Percentiles rank a stretch among this genome's conserved stretches.
phyloP scores from a whole-genome alignment of 2,888 invertebrate species.

The Quadriops clusia region DNA sequence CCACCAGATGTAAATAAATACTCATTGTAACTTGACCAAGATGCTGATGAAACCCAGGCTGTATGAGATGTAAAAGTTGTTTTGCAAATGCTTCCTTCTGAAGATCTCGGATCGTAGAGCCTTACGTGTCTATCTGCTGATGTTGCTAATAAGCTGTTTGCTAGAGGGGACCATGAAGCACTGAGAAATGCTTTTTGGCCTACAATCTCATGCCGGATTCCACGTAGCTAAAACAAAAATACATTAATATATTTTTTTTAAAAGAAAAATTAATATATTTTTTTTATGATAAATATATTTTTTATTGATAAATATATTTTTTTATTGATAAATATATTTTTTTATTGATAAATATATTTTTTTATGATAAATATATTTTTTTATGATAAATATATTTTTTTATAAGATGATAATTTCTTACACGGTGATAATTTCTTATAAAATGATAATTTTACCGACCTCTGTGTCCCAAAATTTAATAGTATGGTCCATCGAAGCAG shows the following conservation, averaged over 20 bases:
- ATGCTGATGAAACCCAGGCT: conserved; percentile 84
- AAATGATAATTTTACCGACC: conserved; percentile 18
- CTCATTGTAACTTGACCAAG: conserved; percentile 76
- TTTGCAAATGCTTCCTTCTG: conserved; percentile 81
- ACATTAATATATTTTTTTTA: not conserved
- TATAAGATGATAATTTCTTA: conserved; percentile 3
- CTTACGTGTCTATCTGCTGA: conserved; percentile 87
- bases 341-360: not conserved
- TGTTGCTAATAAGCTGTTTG: conserved; percentile 64
- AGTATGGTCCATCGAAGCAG: conserved; percentile 93
- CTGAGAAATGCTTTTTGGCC: conserved; percentile 88
- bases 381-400: conserved; percentile 1
- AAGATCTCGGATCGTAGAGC: conserved; percentile 81
- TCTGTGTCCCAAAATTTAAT: conserved; percentile 90
- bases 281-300: conserved; percentile 3
- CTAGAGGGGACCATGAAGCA: conserved; percentile 69
- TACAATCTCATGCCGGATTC: conserved; percentile 69
- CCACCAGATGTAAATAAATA: conserved; percentile 85
- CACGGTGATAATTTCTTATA: too few species aligned
- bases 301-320: not conserved
- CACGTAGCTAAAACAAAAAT: conserved; percentile 45
- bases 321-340: not conserved
- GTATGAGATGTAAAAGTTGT: conserved; percentile 78
- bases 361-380: not conserved
- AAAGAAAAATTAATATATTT: conserved; percentile 7